These are phyloP conservation scores for Cydia amplana DNA, from an alignment of 1,140 invertebrate genomes.

Conservation along the genomic window DNA sequence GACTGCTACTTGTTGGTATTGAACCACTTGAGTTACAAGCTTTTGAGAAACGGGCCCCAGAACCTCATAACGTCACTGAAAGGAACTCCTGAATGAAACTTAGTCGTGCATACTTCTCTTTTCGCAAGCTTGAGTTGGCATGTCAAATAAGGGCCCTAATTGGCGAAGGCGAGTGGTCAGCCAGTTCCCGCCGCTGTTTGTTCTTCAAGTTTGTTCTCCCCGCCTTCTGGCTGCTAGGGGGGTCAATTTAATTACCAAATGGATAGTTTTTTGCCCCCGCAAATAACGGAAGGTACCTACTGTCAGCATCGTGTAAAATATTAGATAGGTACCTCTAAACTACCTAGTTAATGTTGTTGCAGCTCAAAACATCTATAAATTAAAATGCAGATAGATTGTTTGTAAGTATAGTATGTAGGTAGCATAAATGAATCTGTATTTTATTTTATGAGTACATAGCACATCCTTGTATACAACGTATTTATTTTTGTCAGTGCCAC, in stretches of 20 bases:
- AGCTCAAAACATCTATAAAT: constrained; percentile 24
- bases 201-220: constrained; percentile 50
- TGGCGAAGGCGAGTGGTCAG: constrained; percentile 1
- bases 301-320: background rate
- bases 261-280: constrained; percentile 57
- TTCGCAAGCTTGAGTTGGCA: constrained; percentile 6
- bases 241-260: constrained; percentile 74
- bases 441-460: too few relatives aligned
- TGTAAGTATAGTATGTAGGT: too few relatives aligned
- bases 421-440: too few relatives aligned
- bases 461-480: too few relatives aligned
- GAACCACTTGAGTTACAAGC: too few relatives aligned
- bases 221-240: constrained; percentile 39
- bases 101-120: constrained; percentile 2
- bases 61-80: background rate
- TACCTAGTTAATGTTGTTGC: constrained; percentile 41
- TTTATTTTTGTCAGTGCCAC: too few relatives aligned
- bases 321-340: constrained; percentile 20
- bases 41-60: too few relatives aligned
- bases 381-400: too few relatives aligned
- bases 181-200: constrained; percentile 49
- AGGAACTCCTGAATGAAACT: background rate
- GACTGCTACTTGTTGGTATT: too few relatives aligned
- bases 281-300: background rate
- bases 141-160: constrained; percentile 14